Base-by-base conservation (phyloP, 2,797 vertebrate genomes). In the Lycodopsis pacificus region DNA sequence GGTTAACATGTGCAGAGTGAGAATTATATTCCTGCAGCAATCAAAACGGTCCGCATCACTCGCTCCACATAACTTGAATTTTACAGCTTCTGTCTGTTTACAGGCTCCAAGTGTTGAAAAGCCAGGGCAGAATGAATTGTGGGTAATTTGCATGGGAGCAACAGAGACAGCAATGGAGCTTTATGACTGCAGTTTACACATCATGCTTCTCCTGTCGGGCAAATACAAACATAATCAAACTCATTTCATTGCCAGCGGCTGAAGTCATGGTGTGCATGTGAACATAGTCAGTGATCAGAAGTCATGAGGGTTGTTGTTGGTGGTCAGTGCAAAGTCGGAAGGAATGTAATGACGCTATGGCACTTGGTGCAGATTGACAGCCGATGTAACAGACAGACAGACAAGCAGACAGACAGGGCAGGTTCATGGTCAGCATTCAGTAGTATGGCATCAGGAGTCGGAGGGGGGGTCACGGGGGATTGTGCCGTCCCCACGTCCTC, bases 261-360 rank as follows among this genome's bases (percentile, higher is more conserved):
- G 76, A 70, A 34, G 58, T 76, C 42, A 38, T 8, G 13, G 38
- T 40, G 83, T 88, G 89, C 90, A 90, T 86, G 91, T 87, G 86
- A 92, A 88, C 89, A 77, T 58, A 84, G 87, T 25, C 76, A 58
- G 78, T 32, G 84, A 87, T 71, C 53, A 54, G 73, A 87, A 49
- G 80, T 85, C 62, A 78, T 88, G 78, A 88, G 80, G 78, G 84
- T 77, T 66, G 84, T 71, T 74, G 79, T 84, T 76, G 79, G 85
- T 44, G 83, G 88, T 92, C 92, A 92, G 93, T 93, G 89, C 93
- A 94, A 94, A 91, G 83, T 93, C 84, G 74, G 83, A 88, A 90
- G 95, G 95, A 95, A 95, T 96, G 95, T 95, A 91, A 93, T 89
- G 93, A 92, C 59, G 85, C 90, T 87, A 92, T 94, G 94, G 95